Conservation (phyloP, 2,797 vertebrate genomes). For the Euthynnus affinis region DNA sequence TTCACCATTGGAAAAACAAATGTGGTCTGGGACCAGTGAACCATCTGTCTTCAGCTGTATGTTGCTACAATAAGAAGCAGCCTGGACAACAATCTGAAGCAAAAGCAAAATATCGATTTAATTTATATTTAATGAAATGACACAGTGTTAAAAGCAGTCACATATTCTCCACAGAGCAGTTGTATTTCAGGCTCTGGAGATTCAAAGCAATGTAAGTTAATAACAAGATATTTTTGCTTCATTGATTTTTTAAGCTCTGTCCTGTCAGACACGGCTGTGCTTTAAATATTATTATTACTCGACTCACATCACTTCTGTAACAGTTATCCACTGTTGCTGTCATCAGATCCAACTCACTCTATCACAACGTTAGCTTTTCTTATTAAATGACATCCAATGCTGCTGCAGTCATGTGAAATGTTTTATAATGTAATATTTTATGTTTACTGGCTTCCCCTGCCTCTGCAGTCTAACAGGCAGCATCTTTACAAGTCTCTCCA, state of each 20-base stretch:
- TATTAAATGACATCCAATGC: background rate
- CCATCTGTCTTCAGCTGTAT: background rate
- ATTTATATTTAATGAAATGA: slow-evolving; percentile 25
- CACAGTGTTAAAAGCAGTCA: slow-evolving; percentile 7
- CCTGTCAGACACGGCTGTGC: background rate
- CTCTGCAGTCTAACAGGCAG: background rate
- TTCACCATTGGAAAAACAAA: background rate
- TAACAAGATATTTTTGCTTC: slow-evolving; percentile 4
- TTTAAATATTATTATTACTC: slow-evolving; percentile 1
- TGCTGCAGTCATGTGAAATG: slow-evolving; percentile 7
- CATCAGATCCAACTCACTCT: background rate
- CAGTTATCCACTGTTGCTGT: background rate
- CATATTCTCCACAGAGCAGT: slow-evolving; percentile 22
- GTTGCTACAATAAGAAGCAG: background rate
- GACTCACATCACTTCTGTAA: background rate
- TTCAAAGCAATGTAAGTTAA: slow-evolving; percentile 6
- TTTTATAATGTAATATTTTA: background rate
- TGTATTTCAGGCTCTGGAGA: slow-evolving; percentile 14
- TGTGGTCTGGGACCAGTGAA: background rate
- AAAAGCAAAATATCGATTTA: slow-evolving; percentile 17
- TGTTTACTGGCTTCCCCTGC: background rate
- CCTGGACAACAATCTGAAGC: slow-evolving; percentile 2
- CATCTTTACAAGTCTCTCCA: too few species aligned
- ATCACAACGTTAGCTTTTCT: background rate
- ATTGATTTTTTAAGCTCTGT: slow-evolving; percentile 19